Evolutionary conservation across 1,140 invertebrate genomes (phyloP).

Genomic region (Tetranychus cinnabarinus): DNA sequence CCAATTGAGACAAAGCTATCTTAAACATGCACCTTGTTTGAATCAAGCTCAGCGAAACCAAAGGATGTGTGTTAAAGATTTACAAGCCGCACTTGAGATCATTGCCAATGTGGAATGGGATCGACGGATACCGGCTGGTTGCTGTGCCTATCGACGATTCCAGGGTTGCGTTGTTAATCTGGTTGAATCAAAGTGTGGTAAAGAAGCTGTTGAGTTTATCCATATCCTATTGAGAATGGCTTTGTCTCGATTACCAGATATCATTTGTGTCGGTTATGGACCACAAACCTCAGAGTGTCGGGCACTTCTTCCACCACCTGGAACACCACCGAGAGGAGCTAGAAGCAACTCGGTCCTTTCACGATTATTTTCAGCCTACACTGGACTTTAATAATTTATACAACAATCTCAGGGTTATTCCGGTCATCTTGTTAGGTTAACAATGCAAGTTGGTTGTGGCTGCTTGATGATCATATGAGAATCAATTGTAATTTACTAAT

Average conservation of each 20-base stretch:
- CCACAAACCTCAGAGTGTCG: slow-evolving; percentile 1
- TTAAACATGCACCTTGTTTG: slow-evolving; percentile 15
- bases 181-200: slow-evolving; percentile 15
- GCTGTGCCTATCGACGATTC: slow-evolving; percentile 11
- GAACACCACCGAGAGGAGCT: slow-evolving; percentile 5
- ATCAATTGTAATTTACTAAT: too few species aligned
- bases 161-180: slow-evolving; percentile 10
- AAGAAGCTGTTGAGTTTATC: slow-evolving; percentile 11
- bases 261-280: slow-evolving; percentile 11
- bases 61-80: slow-evolving; percentile 14
- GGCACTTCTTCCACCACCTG: slow-evolving; percentile 2
- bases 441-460: too few species aligned
- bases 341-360: slow-evolving; percentile 10
- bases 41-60: slow-evolving; percentile 12
- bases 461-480: too few species aligned
- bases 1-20: slow-evolving; percentile 9
- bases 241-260: slow-evolving; percentile 14
- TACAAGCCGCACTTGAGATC: slow-evolving; percentile 15
- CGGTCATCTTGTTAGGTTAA: too few species aligned
- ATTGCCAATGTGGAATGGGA: slow-evolving; percentile 13
- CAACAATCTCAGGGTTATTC: too few species aligned
- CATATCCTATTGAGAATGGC: slow-evolving; percentile 13
- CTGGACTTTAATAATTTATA: slow-evolving; percentile 5
- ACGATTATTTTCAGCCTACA: slow-evolving; percentile 12
- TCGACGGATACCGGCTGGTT: slow-evolving; percentile 15